phyloP scores from a whole-genome alignment of 2,888 invertebrate species.

The Crocallis elinguaria region DNA sequence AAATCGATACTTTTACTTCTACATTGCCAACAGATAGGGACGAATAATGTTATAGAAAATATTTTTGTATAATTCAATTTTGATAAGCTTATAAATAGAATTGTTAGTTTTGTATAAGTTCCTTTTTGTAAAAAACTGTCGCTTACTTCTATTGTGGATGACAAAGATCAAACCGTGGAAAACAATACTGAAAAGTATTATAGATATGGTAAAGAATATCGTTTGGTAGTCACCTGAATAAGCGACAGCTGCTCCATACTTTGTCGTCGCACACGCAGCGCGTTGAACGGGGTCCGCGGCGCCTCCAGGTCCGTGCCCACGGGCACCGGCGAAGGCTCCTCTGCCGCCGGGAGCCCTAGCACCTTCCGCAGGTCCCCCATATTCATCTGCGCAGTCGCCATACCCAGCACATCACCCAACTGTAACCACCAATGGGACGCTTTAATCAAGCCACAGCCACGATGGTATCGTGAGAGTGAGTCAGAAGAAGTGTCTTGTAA shows the following conservation, averaged over 20 bases:
- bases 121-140: too few relatives aligned
- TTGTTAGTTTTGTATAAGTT: too few relatives aligned
- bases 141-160: too few relatives aligned
- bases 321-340: constrained; percentile 57
- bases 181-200: too few relatives aligned
- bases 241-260: constrained; percentile 98
- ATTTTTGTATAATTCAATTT: too few relatives aligned
- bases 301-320: constrained; percentile 38
- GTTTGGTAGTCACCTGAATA: constrained; percentile 89
- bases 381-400: constrained; percentile 97
- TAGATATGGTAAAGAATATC: not conserved
- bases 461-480: not conserved
- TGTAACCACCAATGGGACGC: too few relatives aligned
- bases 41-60: too few relatives aligned
- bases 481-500: too few relatives aligned
- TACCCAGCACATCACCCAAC: constrained; percentile 95
- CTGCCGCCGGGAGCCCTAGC: constrained; percentile 87
- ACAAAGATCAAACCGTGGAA: too few relatives aligned
- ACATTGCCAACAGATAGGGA: too few relatives aligned
- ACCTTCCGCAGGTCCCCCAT: constrained; percentile 94
- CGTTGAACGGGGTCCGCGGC: constrained; percentile 69
- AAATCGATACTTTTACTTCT: too few relatives aligned
- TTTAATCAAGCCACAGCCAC: not conserved
- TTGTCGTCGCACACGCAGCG: constrained; percentile 90
- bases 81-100: too few relatives aligned